Base-by-base conservation (phyloP, 2,113 vertebrate genomes). In the Melanostigma gelatinosum region DNA sequence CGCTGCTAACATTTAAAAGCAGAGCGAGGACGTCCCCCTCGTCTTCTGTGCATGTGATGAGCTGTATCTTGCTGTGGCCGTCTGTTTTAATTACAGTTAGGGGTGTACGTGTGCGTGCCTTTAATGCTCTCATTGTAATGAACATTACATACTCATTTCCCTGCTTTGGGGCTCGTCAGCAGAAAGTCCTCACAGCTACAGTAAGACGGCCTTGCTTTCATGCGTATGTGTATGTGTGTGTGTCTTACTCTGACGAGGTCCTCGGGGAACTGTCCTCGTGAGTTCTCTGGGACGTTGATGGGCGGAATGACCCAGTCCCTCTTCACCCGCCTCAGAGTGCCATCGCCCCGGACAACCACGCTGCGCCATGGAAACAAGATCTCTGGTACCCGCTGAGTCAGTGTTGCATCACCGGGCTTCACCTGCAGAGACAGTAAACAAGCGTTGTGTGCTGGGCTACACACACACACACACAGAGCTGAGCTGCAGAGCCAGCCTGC, bases 291-390 rank as follows among this genome's bases (percentile, higher is more conserved):
- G 76, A 99, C 95, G 83, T 98, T 99, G 96, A 99, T 98, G 65
- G 98, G 97, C 66, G 98, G 98, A 91, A 99, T 99, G 94, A 99
- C 98, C 98, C 98, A 99, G 92, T 99, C 98, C 93, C 98, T 97
- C 94, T 99, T 99, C 91, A 97, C 96, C 54, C 98, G 96, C 88
- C 96, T 96, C 61, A 99, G 91, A 86, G 92, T 90, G 62, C 96
- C 95, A 85, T 93, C 94, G 42, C 96, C 94, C 92, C 95, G 94
- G 84, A 91, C 93, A 87, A 93, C 91, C 77, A 90, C 15, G 57
- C 91, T 90, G 91, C 91, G 96, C 92, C 93, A 94, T 76, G 97
- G 97, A 95, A 99, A 98, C 93, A 96, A 1, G 62, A 98, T 97
- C 88, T 97, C 96, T 92, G 94, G 95, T 82, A 95, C 91, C 94